These are phyloP conservation scores for Buteo buteo DNA, from an alignment of 2,113 vertebrate species.

Conservation along the genomic window DNA sequence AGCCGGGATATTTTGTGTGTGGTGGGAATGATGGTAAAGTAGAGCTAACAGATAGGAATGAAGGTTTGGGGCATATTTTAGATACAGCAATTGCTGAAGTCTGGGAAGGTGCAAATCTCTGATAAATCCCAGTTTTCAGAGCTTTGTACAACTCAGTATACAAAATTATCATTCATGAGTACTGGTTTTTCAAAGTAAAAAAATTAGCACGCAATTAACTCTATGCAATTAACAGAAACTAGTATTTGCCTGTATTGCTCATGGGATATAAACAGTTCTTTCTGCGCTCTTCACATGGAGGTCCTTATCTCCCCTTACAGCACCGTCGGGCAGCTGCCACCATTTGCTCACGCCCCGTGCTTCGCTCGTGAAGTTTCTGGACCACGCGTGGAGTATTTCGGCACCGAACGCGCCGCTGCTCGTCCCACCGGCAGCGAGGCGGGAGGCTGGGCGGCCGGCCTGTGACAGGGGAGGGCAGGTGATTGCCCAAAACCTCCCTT, in stretches of 20 bases:
- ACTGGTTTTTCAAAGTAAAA: background rate
- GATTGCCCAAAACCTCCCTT: background rate
- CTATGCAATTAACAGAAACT: background rate
- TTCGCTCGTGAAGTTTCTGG: background rate
- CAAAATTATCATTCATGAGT: background rate
- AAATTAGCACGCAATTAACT: background rate
- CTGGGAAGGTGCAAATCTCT: background rate
- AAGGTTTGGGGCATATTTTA: rapidly evolving
- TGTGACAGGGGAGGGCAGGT: background rate
- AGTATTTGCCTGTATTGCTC: background rate
- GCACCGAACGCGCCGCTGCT: rapidly evolving
- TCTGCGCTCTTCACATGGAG: background rate
- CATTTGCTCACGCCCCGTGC: rapidly evolving
- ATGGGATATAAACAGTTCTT: rapidly evolving
- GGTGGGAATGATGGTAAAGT: background rate
- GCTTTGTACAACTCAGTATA: background rate
- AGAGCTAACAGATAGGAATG: background rate
- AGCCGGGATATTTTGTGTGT: background rate
- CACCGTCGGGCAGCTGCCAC: rapidly evolving
- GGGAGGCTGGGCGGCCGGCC: rapidly evolving
- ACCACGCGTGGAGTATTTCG: rapidly evolving
- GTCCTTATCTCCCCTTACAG: background rate
- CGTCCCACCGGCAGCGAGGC: rapidly evolving
- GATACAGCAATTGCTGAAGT: background rate
- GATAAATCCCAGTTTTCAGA: background rate